phyloP scores from a whole-genome alignment of 2,888 invertebrate genomes.

The Metellina segmentata region DNA sequence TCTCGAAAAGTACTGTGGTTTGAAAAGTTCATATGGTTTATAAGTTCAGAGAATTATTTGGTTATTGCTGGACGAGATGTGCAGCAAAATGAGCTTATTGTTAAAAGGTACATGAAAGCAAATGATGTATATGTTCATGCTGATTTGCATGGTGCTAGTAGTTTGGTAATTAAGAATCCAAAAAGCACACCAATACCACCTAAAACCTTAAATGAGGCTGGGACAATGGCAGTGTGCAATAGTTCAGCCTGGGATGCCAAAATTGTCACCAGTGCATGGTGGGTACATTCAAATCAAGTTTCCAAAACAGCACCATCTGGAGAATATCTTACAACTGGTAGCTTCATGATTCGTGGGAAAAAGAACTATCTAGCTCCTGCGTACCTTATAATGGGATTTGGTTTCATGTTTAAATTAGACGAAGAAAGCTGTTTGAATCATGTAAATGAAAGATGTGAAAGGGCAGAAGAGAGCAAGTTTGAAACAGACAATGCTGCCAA shows the following conservation, averaged over 20 bases:
- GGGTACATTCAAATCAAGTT: slow-evolving; percentile 97
- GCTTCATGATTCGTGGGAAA: slow-evolving; percentile 98
- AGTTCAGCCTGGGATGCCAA: slow-evolving; percentile 99
- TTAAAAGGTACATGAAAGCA: slow-evolving; percentile 93
- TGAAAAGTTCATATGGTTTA: slow-evolving; percentile 99
- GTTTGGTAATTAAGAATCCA: slow-evolving; percentile 94
- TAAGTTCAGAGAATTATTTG: slow-evolving; percentile 93
- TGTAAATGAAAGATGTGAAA: slow-evolving; percentile 79
- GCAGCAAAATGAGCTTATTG: slow-evolving; percentile 98
- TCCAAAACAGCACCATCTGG: slow-evolving; percentile 98
- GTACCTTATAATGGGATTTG: slow-evolving; percentile 95
- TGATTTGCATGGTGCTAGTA: slow-evolving; percentile 95
- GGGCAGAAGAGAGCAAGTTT: slow-evolving; percentile 83
- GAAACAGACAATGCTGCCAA: slow-evolving; percentile 79
- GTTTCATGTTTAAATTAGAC: slow-evolving; percentile 94
- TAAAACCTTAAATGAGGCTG: slow-evolving; percentile 96
- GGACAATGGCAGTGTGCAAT: slow-evolving; percentile 96
- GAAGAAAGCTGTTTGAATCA: slow-evolving; percentile 90
- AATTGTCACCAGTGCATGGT: slow-evolving; percentile 96
- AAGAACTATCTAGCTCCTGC: slow-evolving; percentile 97
- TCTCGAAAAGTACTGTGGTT: slow-evolving; percentile 98
- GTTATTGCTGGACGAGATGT: slow-evolving; percentile 98
- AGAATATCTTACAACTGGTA: slow-evolving; percentile 97
- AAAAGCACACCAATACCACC: slow-evolving; percentile 89
- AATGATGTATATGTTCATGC: slow-evolving; percentile 98